Evolutionary conservation across 1,140 invertebrate species (phyloP), one percentile per base, ranked within the genome.

Genomic region (Prorops nasuta): DNA sequence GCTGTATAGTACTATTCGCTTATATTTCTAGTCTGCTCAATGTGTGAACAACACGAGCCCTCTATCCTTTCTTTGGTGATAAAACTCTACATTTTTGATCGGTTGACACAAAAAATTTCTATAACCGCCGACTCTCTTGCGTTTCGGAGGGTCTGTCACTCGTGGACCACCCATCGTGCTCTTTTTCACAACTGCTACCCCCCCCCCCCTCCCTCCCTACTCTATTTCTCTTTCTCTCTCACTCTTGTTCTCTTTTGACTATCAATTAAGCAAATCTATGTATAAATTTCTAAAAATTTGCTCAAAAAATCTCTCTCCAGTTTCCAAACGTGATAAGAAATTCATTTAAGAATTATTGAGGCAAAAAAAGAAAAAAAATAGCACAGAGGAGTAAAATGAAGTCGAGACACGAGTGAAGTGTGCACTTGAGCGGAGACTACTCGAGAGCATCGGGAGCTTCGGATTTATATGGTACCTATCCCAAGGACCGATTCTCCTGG

Each of bases 351-450:
- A n/a, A n/a, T n/a, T n/a, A n/a, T n/a, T n/a, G n/a, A n/a, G n/a
- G n/a, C n/a, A n/a, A n/a, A n/a, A n/a, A n/a, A n/a, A n/a, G n/a
- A n/a, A 49, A 40, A 18, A 38, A 50, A 50, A 40, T 54, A 40
- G 32, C 36, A 44, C 35, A 51, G 39, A 50, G 32, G 51, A 49
- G 47, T 45, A 54, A 42, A 52, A 43, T 22, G 41, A 39, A 59
- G 48, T 52, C 43, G 54, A 59, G 56, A 58, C 66, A 66, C 56
- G 63, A 66, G 64, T 70, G 60, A 67, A 71, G 69, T 62, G 53
- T 49, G 12, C 45, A 65, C 67, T 71, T 58, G 66, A 71, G 44
- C 24, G 41, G 43, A 53, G 50, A 61, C 58, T 51, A 57, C 67
- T 67, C 49, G 57, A 67, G 54, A 62, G 48, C 44, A 51, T 53